Evolutionary conservation across 2,797 vertebrate species (phyloP).

Genomic region (Tokudaia tokunoshimensis): DNA sequence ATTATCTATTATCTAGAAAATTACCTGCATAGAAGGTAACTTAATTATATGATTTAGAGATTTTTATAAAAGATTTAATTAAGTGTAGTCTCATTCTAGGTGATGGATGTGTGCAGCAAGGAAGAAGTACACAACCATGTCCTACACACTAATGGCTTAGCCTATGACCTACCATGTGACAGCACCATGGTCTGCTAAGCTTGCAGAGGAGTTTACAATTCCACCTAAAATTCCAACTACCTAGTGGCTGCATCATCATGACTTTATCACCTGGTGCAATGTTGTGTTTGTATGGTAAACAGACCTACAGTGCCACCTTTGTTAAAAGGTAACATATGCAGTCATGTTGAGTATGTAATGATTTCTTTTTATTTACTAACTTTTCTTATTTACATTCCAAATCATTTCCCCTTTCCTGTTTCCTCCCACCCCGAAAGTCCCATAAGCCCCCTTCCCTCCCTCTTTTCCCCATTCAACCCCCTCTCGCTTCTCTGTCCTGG

Average conservation of each 20-base stretch:
- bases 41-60: slow-evolving; percentile 23
- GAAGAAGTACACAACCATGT: neutral
- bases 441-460: too few species aligned
- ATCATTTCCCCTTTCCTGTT: too few species aligned
- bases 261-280: neutral
- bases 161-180: neutral
- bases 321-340: neutral
- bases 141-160: neutral
- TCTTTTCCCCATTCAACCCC: too few species aligned
- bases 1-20: slow-evolving; percentile 48
- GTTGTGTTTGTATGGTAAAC: neutral
- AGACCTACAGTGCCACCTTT: neutral
- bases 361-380: neutral
- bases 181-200: neutral
- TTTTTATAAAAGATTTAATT: neutral
- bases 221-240: neutral
- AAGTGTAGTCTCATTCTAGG: neutral
- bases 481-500: too few species aligned
- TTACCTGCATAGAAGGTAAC: neutral
- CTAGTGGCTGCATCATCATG: too few species aligned
- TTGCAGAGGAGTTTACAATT: neutral
- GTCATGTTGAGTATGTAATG: neutral
- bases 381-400: too few species aligned
- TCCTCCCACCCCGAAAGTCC: too few species aligned
- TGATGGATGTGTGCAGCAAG: neutral